Evolutionary conservation across 2,797 vertebrate genomes (phyloP), one percentile per base, ranked within the genome.

Genomic region (Syncerus caffer): DNA sequence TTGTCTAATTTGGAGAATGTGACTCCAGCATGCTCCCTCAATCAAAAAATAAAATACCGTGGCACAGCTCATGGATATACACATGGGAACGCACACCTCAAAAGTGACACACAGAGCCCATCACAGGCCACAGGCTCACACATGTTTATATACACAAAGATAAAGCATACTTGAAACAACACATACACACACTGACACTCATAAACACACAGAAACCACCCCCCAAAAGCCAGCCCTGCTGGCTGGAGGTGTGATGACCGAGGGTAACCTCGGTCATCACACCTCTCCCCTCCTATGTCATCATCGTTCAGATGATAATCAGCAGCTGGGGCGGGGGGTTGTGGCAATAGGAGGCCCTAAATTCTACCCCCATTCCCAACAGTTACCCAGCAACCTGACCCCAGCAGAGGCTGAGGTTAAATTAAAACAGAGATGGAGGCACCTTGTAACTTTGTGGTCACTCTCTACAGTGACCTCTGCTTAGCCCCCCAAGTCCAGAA

Each of bases 401-500:
- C 38, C 92, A 31, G 64, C 67, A 93, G 83, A 96, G 62, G 62
- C 82, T 79, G 58, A 97, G 86, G 50, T 95, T 96, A 95, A 96
- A 97, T 96, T 95, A 97, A 96, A 97, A 92, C 45, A 85, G 82
- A 89, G 89, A 90, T 96, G 42, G n/a, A 90, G 82, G 93, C 80
- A 96, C 96, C 29, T 89, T 86, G 89, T 96, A 86, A 97, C 96
- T 95, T 90, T 96, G 95, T 57, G 85, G 93, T 95, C 86, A 85
- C 79, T 91, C 85, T 97, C 85, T 47, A 78, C 89, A 80, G 83
- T 95, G 96, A 91, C 95, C 93, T 93, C 74, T 90, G 51, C n/a
- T 91, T 89, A 85, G 60, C 57, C 78, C 93, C 94, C 45, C 31
- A 38, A 58, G 89, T 74, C 60, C 74, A 45, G 80, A 9, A 82